Evolutionary conservation across 1,140 invertebrate species (phyloP), one percentile per base, ranked within the genome.

Genomic region (Callitettix versicolor): DNA sequence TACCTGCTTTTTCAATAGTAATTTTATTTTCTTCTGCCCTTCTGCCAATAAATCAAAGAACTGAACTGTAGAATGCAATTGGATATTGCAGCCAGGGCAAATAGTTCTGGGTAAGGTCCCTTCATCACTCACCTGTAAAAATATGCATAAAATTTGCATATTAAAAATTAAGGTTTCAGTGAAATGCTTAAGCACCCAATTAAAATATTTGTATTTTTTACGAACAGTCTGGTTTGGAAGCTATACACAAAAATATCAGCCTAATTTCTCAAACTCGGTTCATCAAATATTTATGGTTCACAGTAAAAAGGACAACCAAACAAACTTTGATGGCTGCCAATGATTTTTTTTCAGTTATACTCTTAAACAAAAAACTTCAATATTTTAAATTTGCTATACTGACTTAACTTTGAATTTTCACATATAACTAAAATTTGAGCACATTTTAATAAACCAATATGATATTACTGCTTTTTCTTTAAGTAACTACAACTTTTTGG

Each of bases 11-110:
- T 73, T 73, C 63, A 69, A 75, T 58, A 79, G 63, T 42, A 71
- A 69, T 46, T 76, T 67, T 53, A 80, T 70, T 61, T 76, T 78
- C 14, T 59, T 73, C 64, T 86, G 84, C 6, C 84, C 84, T 62
- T 77, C 75, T 34, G 83, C 75, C 58, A 85, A 73, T 7, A 84
- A 66, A 51, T 83, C 79, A 61, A 86, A 76, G 70, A 86, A 86
- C 62, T 82, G 78, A 43, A 79, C 77, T 22, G 81, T 83, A 12
- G 82, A 75, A 63, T 85, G 81, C 58, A 86, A 60, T 64, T 85
- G 82, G 54, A 85, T 84, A 58, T 82, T 80, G 64, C 84, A 86
- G 17, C 81, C 82, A 3, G 82, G 82, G 65, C 84, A 86, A 61
- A 86, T 83, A 14, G 79, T 82, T 38, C 77, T 71, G 12, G 82